Conservation (phyloP, 2,888 invertebrate genomes). For the Drosophila peninsularis region DNA sequence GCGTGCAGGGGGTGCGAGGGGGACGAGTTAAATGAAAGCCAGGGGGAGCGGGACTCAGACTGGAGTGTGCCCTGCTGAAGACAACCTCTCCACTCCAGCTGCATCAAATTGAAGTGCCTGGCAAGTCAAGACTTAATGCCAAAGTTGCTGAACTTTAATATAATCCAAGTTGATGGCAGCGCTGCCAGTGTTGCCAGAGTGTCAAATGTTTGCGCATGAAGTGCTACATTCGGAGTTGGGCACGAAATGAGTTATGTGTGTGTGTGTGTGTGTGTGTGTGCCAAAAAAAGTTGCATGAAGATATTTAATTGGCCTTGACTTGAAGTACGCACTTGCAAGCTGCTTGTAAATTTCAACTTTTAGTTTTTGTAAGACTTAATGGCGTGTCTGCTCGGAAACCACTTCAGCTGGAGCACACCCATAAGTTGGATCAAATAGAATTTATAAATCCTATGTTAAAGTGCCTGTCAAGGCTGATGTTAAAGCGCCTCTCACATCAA, state of each 20-base stretch:
- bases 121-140: conserved; percentile 1
- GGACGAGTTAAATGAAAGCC: background rate
- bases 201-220: conserved; percentile 3
- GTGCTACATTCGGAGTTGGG: background rate
- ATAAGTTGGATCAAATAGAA: background rate
- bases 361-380: background rate
- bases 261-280: background rate
- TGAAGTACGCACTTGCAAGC: background rate
- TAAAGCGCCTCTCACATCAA: no score
- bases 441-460: background rate
- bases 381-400: background rate
- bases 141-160: conserved; percentile 3
- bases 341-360: background rate
- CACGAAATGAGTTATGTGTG: background rate
- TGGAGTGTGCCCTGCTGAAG: background rate
- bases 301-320: conserved; percentile 5
- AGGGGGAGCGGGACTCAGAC: background rate
- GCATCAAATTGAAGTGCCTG: conserved; percentile 15
- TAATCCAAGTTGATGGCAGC: background rate
- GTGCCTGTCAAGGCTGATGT: no score
- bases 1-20: background rate
- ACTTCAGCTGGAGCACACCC: background rate
- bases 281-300: background rate
- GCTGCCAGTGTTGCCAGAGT: conserved; percentile 21
- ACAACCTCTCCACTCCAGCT: background rate